phyloP scores from a whole-genome alignment of 2,797 vertebrate genomes.

The Periparus ater region DNA sequence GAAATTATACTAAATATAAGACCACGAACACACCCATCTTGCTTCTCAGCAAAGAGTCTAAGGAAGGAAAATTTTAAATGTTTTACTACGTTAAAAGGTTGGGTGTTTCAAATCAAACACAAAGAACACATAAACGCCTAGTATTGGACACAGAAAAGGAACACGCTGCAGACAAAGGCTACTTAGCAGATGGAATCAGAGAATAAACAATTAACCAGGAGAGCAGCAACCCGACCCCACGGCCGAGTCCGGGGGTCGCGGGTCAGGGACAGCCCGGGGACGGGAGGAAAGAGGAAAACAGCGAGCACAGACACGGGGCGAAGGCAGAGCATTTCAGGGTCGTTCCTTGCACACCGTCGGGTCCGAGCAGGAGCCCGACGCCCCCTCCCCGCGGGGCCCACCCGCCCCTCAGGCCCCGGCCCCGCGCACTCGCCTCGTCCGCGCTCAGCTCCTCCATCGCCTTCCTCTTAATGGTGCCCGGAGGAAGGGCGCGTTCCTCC shows the following conservation, averaged over 20 bases:
- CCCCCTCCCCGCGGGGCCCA: not conserved
- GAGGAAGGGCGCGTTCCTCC: conserved; percentile 65
- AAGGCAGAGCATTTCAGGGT: not conserved
- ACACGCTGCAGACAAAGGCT: not conserved
- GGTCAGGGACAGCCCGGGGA: not conserved
- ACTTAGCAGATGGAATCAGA: not conserved
- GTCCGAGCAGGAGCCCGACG: not conserved
- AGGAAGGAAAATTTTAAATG: not conserved
- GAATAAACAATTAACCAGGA: not conserved
- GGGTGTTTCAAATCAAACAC: not conserved
- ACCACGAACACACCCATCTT: not conserved
- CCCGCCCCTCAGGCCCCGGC: not conserved
- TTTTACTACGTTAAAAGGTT: not conserved
- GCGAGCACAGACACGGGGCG: rapidly evolving
- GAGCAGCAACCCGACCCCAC: not conserved
- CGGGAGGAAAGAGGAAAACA: rapidly evolving
- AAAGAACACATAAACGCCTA: not conserved
- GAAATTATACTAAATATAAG: not conserved
- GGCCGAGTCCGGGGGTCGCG: not conserved
- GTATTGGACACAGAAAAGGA: not conserved
- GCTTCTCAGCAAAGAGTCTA: not conserved
- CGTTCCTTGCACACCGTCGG: rapidly evolving
- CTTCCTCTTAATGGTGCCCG: conserved; percentile 88
- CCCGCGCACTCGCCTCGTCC: conserved; percentile 82
- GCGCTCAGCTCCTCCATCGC: conserved; percentile 97